Conservation (phyloP, 2,888 invertebrate genomes). For the Petrophora chlorosata region DNA sequence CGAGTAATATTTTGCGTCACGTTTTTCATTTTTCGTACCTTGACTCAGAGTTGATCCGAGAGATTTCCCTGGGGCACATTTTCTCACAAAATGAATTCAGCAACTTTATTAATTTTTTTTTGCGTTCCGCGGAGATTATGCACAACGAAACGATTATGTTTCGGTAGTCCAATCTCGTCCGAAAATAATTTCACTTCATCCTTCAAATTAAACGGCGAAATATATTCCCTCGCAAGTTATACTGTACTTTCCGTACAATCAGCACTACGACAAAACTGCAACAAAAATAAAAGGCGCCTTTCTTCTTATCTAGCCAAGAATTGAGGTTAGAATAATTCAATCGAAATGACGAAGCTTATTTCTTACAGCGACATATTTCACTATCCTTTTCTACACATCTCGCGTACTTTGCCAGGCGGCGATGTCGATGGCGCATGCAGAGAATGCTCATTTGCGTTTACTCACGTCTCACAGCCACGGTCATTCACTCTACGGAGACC, state of each 20-base stretch:
- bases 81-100: constrained; percentile 30
- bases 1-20: constrained; percentile 16
- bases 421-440: constrained; percentile 35
- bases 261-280: no score
- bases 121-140: constrained; percentile 17
- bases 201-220: constrained; percentile 11
- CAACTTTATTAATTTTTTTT: constrained; percentile 30
- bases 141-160: constrained; percentile 20
- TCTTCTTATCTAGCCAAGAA: no score
- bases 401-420: constrained; percentile 17
- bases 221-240: no score
- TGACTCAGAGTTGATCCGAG: constrained; percentile 27
- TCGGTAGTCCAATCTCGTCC: constrained; percentile 13
- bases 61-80: constrained; percentile 32
- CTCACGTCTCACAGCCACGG: constrained; percentile 44
- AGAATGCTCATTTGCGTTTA: constrained; percentile 46
- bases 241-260: no score
- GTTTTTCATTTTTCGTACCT: constrained; percentile 28
- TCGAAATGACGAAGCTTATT: background rate
- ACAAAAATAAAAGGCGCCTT: no score
- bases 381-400: constrained; percentile 7
- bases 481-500: constrained; percentile 46
- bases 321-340: no score
- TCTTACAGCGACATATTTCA: background rate
- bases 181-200: constrained; percentile 8